Evolutionary conservation across 2,888 invertebrate genomes (phyloP).

Genomic region (Tribolium freemani): DNA sequence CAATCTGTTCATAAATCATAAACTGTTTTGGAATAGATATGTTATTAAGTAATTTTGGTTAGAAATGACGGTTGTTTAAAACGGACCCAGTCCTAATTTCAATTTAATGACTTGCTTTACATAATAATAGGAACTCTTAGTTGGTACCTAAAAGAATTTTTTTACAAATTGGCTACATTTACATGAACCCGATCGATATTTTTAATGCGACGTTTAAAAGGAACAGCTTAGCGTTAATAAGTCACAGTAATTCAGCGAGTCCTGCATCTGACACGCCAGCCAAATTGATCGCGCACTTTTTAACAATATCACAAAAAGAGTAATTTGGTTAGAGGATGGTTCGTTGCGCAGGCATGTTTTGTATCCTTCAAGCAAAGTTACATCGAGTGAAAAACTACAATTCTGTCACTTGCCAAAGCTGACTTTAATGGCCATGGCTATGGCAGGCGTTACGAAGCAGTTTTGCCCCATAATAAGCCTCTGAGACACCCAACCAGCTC

Average conservation of each 20-base stretch:
- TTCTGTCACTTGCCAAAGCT: conserved; percentile 30
- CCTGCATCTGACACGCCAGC: conserved; percentile 30
- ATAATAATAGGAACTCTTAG: conserved; percentile 28
- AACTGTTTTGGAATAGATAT: conserved; percentile 38
- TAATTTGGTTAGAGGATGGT: conserved; percentile 37
- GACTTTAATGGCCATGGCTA: conserved; percentile 32
- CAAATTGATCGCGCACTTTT: conserved; percentile 35
- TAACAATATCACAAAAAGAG: conserved; percentile 31
- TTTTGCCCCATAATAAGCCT: neutral
- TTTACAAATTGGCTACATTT: conserved; percentile 16
- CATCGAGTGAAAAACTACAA: conserved; percentile 11
- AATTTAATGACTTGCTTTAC: conserved; percentile 37
- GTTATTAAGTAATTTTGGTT: conserved; percentile 40
- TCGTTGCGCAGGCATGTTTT: conserved; percentile 31
- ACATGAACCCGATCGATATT: conserved; percentile 13
- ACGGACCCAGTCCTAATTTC: conserved; percentile 34
- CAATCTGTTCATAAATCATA: conserved; percentile 43
- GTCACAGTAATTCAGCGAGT: conserved; percentile 14
- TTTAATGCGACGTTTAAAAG: conserved; percentile 10
- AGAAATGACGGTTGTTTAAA: conserved; percentile 35
- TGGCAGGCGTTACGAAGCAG: neutral
- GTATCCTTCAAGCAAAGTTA: conserved; percentile 15
- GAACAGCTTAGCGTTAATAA: conserved; percentile 2
- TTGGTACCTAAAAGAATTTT: conserved; percentile 14
- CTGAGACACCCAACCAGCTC: neutral